Conservation (phyloP, 2,113 vertebrate genomes). For the Megalops atlanticus region DNA sequence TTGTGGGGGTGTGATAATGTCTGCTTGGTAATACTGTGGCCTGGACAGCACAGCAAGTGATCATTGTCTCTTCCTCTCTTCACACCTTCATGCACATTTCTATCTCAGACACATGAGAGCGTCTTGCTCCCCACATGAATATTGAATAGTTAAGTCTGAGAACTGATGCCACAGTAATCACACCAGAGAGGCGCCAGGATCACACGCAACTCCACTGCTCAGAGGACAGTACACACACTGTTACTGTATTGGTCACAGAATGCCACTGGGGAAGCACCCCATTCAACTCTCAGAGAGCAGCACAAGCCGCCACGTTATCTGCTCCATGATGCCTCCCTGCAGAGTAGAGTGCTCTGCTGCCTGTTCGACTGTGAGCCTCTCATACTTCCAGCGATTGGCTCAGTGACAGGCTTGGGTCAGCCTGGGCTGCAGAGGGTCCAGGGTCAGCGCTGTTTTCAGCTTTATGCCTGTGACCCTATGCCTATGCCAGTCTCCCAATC, state of each 20-base stretch:
- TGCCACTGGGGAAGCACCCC: not conserved
- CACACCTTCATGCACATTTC: slow-evolving; percentile 3
- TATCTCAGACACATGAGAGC: slow-evolving; percentile 43
- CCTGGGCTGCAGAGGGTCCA: not conserved
- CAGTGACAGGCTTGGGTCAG: not conserved
- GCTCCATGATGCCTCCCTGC: not conserved
- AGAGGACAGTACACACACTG: not conserved
- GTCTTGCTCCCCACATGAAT: slow-evolving; percentile 57
- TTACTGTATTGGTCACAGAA: not conserved
- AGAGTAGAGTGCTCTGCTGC: not conserved
- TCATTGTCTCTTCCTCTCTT: slow-evolving; percentile 9
- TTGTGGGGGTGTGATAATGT: slow-evolving; percentile 20
- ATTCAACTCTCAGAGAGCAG: not conserved
- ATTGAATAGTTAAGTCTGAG: slow-evolving; percentile 51
- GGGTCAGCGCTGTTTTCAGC: slow-evolving; percentile 6
- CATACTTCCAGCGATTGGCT: not conserved
- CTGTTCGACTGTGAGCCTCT: not conserved
- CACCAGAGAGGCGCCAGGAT: not conserved
- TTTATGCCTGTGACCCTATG: not conserved
- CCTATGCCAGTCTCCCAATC: slow-evolving; percentile 53
- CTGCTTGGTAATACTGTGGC: not conserved
- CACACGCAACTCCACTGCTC: not conserved
- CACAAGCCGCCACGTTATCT: not conserved
- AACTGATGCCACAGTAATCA: slow-evolving; percentile 22
- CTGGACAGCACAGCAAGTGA: not conserved